Conservation (phyloP, 2,888 invertebrate genomes). For the Diabrotica balteata region DNA sequence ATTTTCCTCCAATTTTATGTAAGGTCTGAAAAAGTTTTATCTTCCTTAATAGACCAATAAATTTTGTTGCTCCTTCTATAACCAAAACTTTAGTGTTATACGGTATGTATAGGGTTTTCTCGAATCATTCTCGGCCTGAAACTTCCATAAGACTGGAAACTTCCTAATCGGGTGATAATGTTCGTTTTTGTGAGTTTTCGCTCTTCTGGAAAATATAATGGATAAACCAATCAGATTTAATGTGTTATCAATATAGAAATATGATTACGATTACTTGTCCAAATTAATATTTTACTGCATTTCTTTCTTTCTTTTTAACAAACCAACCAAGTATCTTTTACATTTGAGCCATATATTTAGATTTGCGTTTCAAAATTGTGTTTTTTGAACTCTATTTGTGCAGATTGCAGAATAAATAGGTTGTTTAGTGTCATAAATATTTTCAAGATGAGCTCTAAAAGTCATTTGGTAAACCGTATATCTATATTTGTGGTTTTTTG, state of each 20-base stretch:
- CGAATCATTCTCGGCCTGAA: constrained; percentile 6
- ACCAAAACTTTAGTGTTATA: constrained; percentile 24
- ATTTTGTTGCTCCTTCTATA: constrained; percentile 21
- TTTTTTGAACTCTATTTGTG: too few species aligned
- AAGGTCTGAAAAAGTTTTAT: constrained; percentile 22
- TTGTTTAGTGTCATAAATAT: too few species aligned
- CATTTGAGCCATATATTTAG: too few species aligned
- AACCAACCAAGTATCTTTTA: too few species aligned
- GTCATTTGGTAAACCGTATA: too few species aligned
- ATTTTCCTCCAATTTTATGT: constrained; percentile 22
- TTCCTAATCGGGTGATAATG: constrained; percentile 5
- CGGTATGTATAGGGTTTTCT: constrained; percentile 19
- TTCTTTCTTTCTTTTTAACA: too few species aligned
- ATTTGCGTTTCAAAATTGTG: too few species aligned
- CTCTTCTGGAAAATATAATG: too few species aligned
- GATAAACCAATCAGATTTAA: background rate
- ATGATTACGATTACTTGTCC: background rate
- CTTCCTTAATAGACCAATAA: constrained; percentile 25
- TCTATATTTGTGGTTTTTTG: too few species aligned
- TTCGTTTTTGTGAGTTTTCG: background rate
- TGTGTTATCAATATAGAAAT: background rate
- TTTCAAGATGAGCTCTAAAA: too few species aligned
- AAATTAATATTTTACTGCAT: too few species aligned
- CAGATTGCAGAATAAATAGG: too few species aligned
- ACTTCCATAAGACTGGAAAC: background rate